Evolutionary conservation across 2,888 invertebrate species (phyloP).

Genomic region (Bugulina stolonifera): DNA sequence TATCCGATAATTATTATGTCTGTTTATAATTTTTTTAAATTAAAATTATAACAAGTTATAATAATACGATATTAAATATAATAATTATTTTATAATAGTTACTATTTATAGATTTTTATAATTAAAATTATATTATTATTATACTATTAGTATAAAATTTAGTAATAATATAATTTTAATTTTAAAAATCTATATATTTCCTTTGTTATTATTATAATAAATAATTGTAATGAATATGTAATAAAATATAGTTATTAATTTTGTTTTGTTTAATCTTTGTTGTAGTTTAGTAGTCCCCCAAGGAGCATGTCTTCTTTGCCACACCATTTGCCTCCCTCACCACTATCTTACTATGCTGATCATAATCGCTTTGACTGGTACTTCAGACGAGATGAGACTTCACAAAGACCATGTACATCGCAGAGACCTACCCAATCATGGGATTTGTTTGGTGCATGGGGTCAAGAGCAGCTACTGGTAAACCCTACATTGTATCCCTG

Average conservation of each 20-base stretch:
- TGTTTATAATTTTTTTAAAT: not conserved
- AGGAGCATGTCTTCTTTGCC: too few relatives aligned
- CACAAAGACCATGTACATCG: too few relatives aligned
- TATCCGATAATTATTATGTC: not conserved
- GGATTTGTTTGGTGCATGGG: conserved; percentile 16
- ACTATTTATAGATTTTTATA: not conserved
- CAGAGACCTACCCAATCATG: not conserved
- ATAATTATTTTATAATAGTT: not conserved
- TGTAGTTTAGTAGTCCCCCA: too few relatives aligned
- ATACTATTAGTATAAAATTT: not conserved
- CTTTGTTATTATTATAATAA: too few relatives aligned
- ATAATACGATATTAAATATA: not conserved
- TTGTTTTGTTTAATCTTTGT: too few relatives aligned
- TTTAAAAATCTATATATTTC: too few relatives aligned
- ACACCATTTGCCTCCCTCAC: not conserved
- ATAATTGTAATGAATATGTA: too few relatives aligned
- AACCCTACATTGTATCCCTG: too few relatives aligned
- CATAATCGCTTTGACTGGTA: conserved; percentile 7
- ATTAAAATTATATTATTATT: not conserved
- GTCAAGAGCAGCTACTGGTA: conserved; percentile 13
- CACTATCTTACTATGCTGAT: conserved; percentile 10
- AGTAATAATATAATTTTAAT: too few relatives aligned
- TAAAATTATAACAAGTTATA: not conserved
- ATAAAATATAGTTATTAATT: too few relatives aligned
- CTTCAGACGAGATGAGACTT: not conserved